A percentile compares a stretch with the other conserved stretches of the same genome.
These are phyloP conservation scores for Ceriagrion tenellum DNA, from an alignment of 2,888 invertebrate genomes.

Conservation along the genomic window DNA sequence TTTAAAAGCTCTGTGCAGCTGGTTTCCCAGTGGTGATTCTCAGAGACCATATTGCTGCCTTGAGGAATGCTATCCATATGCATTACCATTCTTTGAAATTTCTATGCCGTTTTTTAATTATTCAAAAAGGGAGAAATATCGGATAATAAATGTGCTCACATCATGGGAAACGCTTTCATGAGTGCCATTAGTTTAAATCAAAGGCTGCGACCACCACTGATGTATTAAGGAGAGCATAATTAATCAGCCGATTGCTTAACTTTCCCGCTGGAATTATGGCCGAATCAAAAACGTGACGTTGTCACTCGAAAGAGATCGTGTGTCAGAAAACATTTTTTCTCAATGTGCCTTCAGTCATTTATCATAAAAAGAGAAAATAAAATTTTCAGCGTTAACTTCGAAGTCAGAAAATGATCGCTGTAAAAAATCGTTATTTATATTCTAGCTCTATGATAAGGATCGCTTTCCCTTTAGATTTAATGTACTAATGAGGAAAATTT, in stretches of 20 bases:
- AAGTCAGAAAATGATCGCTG: neutral
- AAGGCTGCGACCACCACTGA: neutral
- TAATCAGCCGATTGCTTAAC: neutral
- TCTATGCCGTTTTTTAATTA: neutral
- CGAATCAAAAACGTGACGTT: neutral
- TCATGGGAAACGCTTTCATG: neutral
- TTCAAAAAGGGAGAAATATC: neutral
- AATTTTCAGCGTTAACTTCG: neutral
- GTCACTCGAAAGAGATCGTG: neutral
- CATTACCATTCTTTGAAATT: neutral
- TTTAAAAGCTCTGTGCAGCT: neutral
- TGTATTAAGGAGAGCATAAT: neutral
- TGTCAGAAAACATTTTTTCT: neutral
- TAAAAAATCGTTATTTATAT: neutral
- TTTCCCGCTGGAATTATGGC: neutral
- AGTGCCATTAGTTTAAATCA: neutral
- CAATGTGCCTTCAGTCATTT: neutral
- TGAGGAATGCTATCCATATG: neutral
- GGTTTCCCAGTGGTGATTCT: neutral
- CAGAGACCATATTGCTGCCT: neutral
- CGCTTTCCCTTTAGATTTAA: no score
- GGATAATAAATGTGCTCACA: neutral
- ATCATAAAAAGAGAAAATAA: neutral
- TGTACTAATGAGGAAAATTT: no score
- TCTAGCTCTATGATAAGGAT: neutral